Percentiles rank a stretch among this genome's conserved stretches.
Evolutionary conservation across 1,140 invertebrate genomes (phyloP).

Genomic region (Meteorus sp.): DNA sequence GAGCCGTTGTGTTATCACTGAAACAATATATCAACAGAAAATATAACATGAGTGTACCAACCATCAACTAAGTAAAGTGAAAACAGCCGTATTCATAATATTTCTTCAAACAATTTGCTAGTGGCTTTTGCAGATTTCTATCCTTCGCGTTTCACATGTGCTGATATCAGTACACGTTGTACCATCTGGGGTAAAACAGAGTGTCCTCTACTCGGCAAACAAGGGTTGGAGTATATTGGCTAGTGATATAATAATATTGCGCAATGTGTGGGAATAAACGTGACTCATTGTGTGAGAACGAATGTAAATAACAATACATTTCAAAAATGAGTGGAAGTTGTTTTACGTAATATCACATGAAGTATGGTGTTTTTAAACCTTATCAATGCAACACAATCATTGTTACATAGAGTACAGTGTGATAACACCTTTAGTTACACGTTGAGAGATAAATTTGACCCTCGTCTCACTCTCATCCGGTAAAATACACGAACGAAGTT

Average conservation of each 20-base stretch:
- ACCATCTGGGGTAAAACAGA: background rate
- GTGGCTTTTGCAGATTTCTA: background rate
- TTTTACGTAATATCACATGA: too few species aligned
- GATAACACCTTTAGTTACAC: constrained; percentile 1
- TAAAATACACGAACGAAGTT: background rate
- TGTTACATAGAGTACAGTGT: background rate
- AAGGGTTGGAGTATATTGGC: background rate
- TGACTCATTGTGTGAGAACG: background rate
- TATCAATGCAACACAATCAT: background rate
- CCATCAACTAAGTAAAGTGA: background rate
- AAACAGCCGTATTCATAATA: background rate
- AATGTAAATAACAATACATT: too few species aligned
- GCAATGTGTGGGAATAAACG: background rate
- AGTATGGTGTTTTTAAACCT: background rate
- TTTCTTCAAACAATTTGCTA: background rate
- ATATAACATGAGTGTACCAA: background rate
- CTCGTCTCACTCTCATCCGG: background rate
- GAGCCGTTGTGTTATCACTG: constrained; percentile 19
- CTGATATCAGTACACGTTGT: too few species aligned
- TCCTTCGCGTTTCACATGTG: background rate
- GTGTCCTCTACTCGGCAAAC: background rate
- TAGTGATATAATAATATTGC: background rate
- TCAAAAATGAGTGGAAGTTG: background rate
- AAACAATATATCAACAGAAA: constrained; percentile 20
- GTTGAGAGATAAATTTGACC: background rate